Percentiles rank a stretch among this genome's conserved stretches.
Conservation (phyloP, 1,140 invertebrate species). For the Conus betulinus region DNA sequence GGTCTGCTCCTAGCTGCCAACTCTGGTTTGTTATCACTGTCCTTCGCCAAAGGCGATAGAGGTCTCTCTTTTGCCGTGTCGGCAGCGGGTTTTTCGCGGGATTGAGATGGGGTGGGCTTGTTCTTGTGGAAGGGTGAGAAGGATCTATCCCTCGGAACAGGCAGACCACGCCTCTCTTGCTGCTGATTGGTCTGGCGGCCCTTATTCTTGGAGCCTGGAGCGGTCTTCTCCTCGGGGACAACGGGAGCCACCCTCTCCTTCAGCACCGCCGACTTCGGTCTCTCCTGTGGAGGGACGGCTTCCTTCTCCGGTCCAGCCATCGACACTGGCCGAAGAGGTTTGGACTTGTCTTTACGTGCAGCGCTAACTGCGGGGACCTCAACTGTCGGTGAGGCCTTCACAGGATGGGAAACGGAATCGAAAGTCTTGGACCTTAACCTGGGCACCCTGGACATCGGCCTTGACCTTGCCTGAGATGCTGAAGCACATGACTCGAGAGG, state of each 20-base stretch:
- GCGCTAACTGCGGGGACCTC: too few relatives aligned
- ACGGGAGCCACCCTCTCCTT: background rate
- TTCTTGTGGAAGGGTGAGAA: background rate
- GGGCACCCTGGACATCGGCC: background rate
- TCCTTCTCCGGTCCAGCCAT: too few relatives aligned
- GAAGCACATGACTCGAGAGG: background rate
- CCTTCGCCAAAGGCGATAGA: background rate
- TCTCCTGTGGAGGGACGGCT: background rate
- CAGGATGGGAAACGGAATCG: background rate
- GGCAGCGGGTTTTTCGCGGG: too few relatives aligned
- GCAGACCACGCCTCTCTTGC: background rate
- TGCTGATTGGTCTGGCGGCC: background rate
- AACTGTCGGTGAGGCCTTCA: background rate
- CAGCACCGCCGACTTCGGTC: background rate
- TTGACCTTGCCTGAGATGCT: background rate
- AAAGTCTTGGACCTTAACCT: conserved; percentile 14
- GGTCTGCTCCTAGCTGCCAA: too few relatives aligned
- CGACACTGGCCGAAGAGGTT: background rate
- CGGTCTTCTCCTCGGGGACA: background rate
- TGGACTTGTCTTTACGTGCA: background rate
- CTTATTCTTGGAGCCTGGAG: background rate
- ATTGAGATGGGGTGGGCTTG: background rate
- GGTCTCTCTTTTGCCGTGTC: too few relatives aligned
- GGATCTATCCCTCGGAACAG: background rate
- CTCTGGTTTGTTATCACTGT: background rate